Evolutionary conservation across 2,888 invertebrate genomes (phyloP), one percentile per base, ranked within the genome.

Genomic region (Leptinotarsa rubiginosa): DNA sequence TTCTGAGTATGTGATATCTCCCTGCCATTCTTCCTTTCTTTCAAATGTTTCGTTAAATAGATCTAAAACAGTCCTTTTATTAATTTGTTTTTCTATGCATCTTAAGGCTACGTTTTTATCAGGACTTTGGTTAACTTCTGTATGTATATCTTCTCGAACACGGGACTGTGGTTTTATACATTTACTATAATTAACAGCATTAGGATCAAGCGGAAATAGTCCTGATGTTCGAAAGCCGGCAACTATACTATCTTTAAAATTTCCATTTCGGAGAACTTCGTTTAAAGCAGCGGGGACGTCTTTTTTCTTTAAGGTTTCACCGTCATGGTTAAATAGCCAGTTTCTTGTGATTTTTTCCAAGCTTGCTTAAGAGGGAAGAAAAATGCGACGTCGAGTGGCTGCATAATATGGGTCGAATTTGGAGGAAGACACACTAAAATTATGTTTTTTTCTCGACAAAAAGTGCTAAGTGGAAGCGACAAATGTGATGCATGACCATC

Each of bases 1-100:
- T n/a, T 64, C 64, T 20, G 22, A 64, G 22, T 64, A 64, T 20
- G 64, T 64, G 5, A 5, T 64, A 25, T 64, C 64, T n/a, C 64
- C 64, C 64, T 64, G 31, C 64, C 64, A 64, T 64, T 64, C 22
- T 31, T 64, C 22, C 22, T 31, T 64, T 64, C 31, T 47, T 47
- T 47, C 47, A 47, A 47, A 47, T 47, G 47, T 47, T 47, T 47
- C 47, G 5, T 47, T 5, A 47, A 47, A 47, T 47, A 47, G 4
- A 47, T 47, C n/a, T 47, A 47, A 47, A 47, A 47, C 47, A 47
- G 5, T 47, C 47, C 47, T 47, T 47, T 47, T 47, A 47, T 47
- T 47, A 47, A 47, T 47, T 47, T 47, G 47, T 47, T 47, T 15
- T 47, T 47, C 4, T 47, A 47, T 47, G 49, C 49, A 49, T 49